phyloP scores from a whole-genome alignment of 2,888 invertebrate species.

The Netelia fuscicornis region DNA sequence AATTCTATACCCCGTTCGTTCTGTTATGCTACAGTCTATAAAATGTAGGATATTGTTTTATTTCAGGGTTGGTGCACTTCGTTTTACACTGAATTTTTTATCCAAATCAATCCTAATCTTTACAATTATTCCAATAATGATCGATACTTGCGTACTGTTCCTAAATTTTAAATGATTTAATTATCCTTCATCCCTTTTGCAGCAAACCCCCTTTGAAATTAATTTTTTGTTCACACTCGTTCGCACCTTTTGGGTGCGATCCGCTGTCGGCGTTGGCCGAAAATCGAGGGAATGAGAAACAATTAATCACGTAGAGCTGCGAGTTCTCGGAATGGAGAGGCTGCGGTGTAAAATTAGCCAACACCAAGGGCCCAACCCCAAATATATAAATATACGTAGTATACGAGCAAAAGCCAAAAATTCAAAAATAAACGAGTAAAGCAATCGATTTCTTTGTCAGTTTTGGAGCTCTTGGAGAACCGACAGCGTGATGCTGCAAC shows the following conservation, averaged over 20 bases:
- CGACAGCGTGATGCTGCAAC: constrained; percentile 78
- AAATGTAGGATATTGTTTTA: neutral
- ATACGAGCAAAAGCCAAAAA: constrained; percentile 3
- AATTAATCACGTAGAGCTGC: constrained; percentile 63
- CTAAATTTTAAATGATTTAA: neutral
- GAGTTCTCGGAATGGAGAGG: constrained; percentile 75
- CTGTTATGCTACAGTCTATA: too few relatives aligned
- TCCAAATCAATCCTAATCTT: too few relatives aligned
- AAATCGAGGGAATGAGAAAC: constrained; percentile 42
- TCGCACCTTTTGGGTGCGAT: constrained; percentile 4
- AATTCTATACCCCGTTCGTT: neutral
- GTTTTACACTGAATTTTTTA: neutral
- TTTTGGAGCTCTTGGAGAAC: constrained; percentile 62
- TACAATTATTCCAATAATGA: too few relatives aligned
- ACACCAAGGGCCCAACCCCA: constrained; percentile 70
- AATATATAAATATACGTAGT: constrained; percentile 2
- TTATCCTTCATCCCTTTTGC: neutral
- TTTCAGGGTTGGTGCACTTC: neutral
- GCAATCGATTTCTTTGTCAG: constrained; percentile 47
- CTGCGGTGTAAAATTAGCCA: constrained; percentile 79
- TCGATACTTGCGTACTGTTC: too few relatives aligned
- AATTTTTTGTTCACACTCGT: neutral
- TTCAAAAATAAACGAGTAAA: constrained; percentile 40
- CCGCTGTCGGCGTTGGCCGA: neutral
- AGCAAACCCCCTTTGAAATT: neutral